Base-by-base conservation (phyloP, 2,888 invertebrate genomes). In the Lagria hirta region DNA sequence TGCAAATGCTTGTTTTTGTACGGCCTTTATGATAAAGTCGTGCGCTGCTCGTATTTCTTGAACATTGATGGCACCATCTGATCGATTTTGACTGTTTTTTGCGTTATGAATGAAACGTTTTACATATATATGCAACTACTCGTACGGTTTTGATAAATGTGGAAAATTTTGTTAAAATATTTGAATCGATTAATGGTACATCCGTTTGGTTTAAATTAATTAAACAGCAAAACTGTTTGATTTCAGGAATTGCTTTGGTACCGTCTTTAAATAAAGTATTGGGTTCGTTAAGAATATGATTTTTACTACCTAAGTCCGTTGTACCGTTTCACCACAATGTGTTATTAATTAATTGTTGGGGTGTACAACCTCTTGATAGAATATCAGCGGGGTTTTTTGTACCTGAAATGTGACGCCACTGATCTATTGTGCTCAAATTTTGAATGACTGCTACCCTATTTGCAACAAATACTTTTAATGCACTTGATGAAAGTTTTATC, bases 391-490 rank as follows among this genome's bases (percentile, higher is more conserved):
- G 18, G 7, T 18, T 18, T 4, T 18, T 6, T 4, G 18, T 18
- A 6, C 5, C 4, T 6, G 5, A 6, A 6, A 18, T 6, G 18
- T 18, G 18, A 18, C 6, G 7, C 18, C 18, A 18, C 6, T 18
- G 5, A 6, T 18, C 18, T 4, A 6, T 6, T 6, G 18, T 6
- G 7, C 5, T 18, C 5, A 18, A 6, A 18, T 18, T 6, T 6
- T 18, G 18, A 6, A 18, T 18, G 4, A 6, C 18, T 6, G 18
- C 4, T 18, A 18, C 18, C 18, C 18, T 4, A 18, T 18, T 18
- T 18, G 18, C 45, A 11, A 51, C 43, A 27, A 18, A 18, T 6
- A 7, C 7, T 18, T 18, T 18, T 18, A 18, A 18, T 6, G 5
- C 7, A 6, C 5, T 6, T 4, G 18, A 7, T 6, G 18, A 6